Conservation (phyloP, 1,140 invertebrate genomes). For the Halesus radiatus region DNA sequence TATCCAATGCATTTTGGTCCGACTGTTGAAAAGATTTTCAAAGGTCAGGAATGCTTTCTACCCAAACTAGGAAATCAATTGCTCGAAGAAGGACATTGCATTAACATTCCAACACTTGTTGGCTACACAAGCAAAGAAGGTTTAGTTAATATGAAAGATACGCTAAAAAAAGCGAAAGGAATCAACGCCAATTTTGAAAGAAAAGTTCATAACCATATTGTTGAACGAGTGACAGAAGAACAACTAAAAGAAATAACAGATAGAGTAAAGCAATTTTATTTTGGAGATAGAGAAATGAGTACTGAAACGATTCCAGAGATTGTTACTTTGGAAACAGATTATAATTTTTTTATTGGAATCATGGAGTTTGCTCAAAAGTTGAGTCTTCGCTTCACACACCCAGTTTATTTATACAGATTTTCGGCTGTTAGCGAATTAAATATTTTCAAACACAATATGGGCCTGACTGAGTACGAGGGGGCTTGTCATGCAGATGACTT, state of each 20-base stretch:
- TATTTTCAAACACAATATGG: constrained; percentile 59
- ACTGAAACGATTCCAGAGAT: constrained; percentile 60
- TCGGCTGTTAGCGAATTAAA: constrained; percentile 64
- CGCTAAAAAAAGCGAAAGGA: constrained; percentile 59
- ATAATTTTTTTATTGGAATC: constrained; percentile 61
- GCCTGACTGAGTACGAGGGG: constrained; percentile 61
- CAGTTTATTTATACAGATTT: constrained; percentile 70
- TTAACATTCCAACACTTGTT: constrained; percentile 73
- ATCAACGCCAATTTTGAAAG: constrained; percentile 61
- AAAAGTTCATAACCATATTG: constrained; percentile 63
- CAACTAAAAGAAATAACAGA: constrained; percentile 62
- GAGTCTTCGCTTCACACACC: constrained; percentile 53
- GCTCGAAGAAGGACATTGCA: constrained; percentile 63
- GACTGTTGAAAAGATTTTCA: constrained; percentile 64
- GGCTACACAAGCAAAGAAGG: constrained; percentile 76
- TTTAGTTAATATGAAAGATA: constrained; percentile 61
- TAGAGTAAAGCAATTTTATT: constrained; percentile 68
- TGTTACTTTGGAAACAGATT: constrained; percentile 64
- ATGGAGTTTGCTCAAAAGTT: constrained; percentile 64
- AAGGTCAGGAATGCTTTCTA: constrained; percentile 63
- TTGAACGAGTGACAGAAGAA: constrained; percentile 54
- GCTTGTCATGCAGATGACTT: constrained; percentile 76
- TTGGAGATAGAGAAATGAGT: constrained; percentile 62
- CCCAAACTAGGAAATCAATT: constrained; percentile 62
- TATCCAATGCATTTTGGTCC: constrained; percentile 66